phyloP scores from a whole-genome alignment of 1,140 invertebrate genomes.

The Rhopalosiphum padi region DNA sequence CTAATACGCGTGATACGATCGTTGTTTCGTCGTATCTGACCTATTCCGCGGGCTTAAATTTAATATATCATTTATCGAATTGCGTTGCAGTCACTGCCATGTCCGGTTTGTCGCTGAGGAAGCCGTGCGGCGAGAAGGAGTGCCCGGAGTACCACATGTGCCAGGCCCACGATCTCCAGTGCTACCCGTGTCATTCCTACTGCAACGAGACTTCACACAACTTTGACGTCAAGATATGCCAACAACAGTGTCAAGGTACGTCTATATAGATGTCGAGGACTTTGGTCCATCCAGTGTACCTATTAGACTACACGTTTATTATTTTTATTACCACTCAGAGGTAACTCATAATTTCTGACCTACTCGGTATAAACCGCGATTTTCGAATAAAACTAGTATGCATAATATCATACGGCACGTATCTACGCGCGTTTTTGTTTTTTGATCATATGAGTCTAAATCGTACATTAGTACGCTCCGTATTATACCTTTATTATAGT shows the following conservation, averaged over 20 bases:
- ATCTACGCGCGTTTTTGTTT: too few relatives aligned
- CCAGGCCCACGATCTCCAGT: slow-evolving; percentile 32
- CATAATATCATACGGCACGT: not conserved
- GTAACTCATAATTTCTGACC: too few relatives aligned
- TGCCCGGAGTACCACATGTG: slow-evolving; percentile 50
- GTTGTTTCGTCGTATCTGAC: not conserved
- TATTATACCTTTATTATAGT: not conserved
- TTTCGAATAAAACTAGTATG: not conserved
- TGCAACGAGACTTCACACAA: slow-evolving; percentile 51
- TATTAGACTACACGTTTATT: too few relatives aligned
- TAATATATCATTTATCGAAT: too few relatives aligned
- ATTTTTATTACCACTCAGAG: too few relatives aligned
- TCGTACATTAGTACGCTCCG: not conserved
- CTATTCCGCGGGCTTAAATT: too few relatives aligned
- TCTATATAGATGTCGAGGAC: not conserved
- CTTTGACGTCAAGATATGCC: slow-evolving; percentile 28
- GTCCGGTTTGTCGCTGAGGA: slow-evolving; percentile 24
- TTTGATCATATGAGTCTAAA: not conserved
- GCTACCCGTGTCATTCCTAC: slow-evolving; percentile 42
- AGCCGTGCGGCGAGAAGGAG: slow-evolving; percentile 35
- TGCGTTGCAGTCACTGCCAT: not conserved
- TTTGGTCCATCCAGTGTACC: too few relatives aligned
- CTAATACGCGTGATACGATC: not conserved
- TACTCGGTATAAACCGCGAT: not conserved
- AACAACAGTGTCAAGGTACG: slow-evolving; percentile 37